Base-by-base conservation (phyloP, 2,113 vertebrate species). In the Turdus rufiventris region DNA sequence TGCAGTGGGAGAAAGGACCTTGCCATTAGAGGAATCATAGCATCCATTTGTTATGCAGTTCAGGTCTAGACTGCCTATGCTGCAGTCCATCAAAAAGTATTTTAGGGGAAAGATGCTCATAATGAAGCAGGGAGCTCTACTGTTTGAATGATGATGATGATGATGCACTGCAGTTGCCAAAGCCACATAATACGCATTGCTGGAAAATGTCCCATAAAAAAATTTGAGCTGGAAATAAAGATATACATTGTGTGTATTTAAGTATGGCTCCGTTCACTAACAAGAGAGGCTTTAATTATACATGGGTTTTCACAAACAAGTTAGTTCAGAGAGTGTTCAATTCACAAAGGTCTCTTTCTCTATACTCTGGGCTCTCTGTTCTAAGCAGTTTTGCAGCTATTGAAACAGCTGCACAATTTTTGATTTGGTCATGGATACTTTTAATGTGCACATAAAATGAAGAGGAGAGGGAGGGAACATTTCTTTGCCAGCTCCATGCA, bases 391-490 rank as follows among this genome's bases (percentile, higher is more conserved):
- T 96, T 95, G 95, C 90, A 88, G 93, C 96, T 95, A 97, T 84
- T 95, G 96, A 96, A 97, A 97, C 97, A 97, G 97, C 97, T 97
- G 97, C 96, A 96, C 94, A 85, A 81, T 97, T 97, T 97, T 94
- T 96, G 94, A 97, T 97, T 97, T 97, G 96, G 94, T 97, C 96
- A 88, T 96, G 97, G 97, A 97, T 97, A 97, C 94, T 97, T 97
- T 97, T 97, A 97, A 97, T 97, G 96, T 88, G 86, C 89, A 68
- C 96, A 97, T 97, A 97, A 97, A 97, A 95, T 36, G 94, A 84
- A 93, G 60, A 84, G 60, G 38, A 94, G 85, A 96, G 93, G 79
- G 92, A 96, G 94, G 68, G 80, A 91, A 92, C 89, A 38, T 70
- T 77, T 73, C 91, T 83, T 77, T 95, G 97, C 95, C 96, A 97